These are phyloP conservation scores for Malthinus seriepunctatus DNA, from an alignment of 2,888 invertebrate species.

Conservation along the genomic window DNA sequence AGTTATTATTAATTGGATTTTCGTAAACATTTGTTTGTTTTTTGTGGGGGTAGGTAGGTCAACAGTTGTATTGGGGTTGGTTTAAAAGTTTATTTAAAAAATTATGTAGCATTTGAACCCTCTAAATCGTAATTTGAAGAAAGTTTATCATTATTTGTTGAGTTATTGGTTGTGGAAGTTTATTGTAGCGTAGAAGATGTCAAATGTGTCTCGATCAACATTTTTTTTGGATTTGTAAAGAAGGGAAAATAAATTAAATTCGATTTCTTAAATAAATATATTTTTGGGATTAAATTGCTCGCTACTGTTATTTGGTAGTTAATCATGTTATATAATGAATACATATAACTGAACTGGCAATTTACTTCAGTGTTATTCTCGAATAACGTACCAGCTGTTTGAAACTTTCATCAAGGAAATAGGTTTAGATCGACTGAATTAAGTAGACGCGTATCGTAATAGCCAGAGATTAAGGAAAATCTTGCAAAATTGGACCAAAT, in stretches of 20 bases:
- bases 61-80: no score
- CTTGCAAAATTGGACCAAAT: constrained; percentile 35
- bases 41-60: no score
- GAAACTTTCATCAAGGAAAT: constrained; percentile 37
- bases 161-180: no score
- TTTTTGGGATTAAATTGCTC: constrained; percentile 10
- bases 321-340: constrained; percentile 41
- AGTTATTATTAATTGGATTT: no score
- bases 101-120: no score
- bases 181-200: not conserved
- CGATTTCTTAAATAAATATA: constrained; percentile 9
- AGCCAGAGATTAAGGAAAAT: constrained; percentile 31
- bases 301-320: constrained; percentile 30
- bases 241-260: no score
- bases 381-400: constrained; percentile 39
- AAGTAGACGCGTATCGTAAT: constrained; percentile 33
- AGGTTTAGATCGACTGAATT: constrained; percentile 35
- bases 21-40: no score
- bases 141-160: no score
- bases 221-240: no score
- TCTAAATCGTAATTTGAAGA: no score
- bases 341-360: constrained; percentile 39
- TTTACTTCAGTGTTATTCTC: constrained; percentile 38
- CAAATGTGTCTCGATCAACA: not conserved
- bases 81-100: no score